phyloP scores from a whole-genome alignment of 2,888 invertebrate genomes.

The Ophion slaviceki region DNA sequence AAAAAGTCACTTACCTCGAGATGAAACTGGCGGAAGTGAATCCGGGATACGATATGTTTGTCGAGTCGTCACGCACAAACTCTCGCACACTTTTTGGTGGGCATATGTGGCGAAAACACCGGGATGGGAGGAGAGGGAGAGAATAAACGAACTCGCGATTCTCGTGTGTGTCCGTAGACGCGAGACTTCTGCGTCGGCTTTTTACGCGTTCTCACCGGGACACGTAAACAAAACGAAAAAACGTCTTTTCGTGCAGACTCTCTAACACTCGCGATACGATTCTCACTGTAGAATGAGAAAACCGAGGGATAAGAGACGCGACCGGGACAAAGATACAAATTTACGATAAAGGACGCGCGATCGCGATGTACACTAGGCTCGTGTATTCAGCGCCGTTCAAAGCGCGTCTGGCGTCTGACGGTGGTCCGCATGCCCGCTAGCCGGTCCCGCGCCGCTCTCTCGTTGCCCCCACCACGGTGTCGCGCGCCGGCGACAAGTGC shows the following conservation, averaged over 20 bases:
- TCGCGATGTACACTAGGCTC: neutral
- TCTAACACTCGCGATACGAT: conserved; percentile 36
- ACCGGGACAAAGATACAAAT: conserved; percentile 7
- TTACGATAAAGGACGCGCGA: conserved; percentile 1
- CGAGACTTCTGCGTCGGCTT: conserved; percentile 19
- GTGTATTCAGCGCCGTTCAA: conserved; percentile 69
- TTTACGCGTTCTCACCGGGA: neutral
- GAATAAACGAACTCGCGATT: conserved; percentile 15
- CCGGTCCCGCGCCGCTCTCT: conserved; percentile 49
- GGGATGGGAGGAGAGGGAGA: neutral
- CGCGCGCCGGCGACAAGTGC: conserved; percentile 43
- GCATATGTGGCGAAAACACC: conserved; percentile 45
- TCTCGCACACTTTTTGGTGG: conserved; percentile 44
- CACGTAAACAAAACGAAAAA: neutral
- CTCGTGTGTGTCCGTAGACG: conserved; percentile 24
- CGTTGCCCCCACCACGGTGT: neutral
- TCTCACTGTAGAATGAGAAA: conserved; percentile 12
- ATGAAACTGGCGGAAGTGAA: conserved; percentile 42
- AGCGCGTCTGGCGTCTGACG: conserved; percentile 71
- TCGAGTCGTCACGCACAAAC: conserved; percentile 56
- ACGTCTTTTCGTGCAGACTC: neutral
- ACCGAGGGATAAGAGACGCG: neutral
- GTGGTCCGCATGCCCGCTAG: conserved; percentile 15
- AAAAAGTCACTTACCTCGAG: conserved; percentile 40
- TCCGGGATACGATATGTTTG: conserved; percentile 25